Base-by-base conservation (phyloP, 2,113 vertebrate species). In the Pluvianellus socialis region DNA sequence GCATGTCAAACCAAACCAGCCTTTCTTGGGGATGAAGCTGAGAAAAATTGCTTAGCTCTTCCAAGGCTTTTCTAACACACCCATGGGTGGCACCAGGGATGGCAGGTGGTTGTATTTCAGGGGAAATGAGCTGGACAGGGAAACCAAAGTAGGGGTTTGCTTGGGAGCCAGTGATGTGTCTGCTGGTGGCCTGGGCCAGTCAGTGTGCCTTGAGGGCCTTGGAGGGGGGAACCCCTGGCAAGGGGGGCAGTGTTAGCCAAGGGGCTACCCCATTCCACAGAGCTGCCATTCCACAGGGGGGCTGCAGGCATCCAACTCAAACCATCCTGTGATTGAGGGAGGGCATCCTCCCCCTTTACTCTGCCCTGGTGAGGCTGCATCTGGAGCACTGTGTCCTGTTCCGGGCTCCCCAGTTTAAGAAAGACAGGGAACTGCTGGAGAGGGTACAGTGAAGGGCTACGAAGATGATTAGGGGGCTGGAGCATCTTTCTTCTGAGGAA, bases 151-250 rank as follows among this genome's bases (percentile, higher is more conserved):
- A 49, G 15, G 6, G 10, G 4, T 45, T 67, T 82, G 5, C 47
- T 56, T 56, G 23, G 20, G 30, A 83, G 23, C 12, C 17, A n/a
- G 9, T 19, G 27, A 14, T n/a, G 9, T 50, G 12, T 23, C 27
- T 56, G 52, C 38, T 76, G 56, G 6, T 42, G 38, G 14, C 17
- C 35, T 52, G 24, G 33, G 28, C 35, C 7, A n/a, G 35, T 10
- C 1, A 0, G 24, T 10, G 14, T 79, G 32, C 20, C 20, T 0
- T 0, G 1, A 63, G 13, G 27, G 22, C 21, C 28, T 86, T 18
- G 32, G 28, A 56, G 6, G 0, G 8, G 21, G 20, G 1, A 79
- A 10, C 14, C 8, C 32, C 32, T 40, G 35, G 17, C 21, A 40
- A 44, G 44, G 22, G 42, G 14, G 10, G 2, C 14, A 83, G 35